Base-by-base conservation (phyloP, 2,888 invertebrate species). In the Coremacera marginata region DNA sequence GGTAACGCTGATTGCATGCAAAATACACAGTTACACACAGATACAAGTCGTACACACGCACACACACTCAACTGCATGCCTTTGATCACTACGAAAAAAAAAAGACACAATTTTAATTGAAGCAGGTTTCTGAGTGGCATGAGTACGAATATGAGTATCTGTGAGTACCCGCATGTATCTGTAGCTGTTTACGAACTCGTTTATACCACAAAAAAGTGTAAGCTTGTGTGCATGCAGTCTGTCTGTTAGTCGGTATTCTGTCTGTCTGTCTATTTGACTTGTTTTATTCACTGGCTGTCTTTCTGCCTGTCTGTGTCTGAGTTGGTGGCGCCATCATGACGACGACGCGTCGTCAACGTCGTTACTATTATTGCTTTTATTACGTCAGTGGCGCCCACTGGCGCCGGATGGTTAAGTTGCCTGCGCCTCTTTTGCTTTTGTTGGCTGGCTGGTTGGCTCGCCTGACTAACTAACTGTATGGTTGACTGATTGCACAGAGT, bases 361-460 rank as follows among this genome's bases (percentile, higher is more conserved):
- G 85, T 85, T 88, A 86, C 86, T 86, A 85, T 85, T 88, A 86
- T 88, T 88, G 86, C 84, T 88, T 88, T 88, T 87, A 89, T 89
- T 88, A 89, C 88, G 88, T 89, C 89, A 88, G 88, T 88, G 88
- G 89, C 88, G 89, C 88, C 88, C 88, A 87, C 86, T 86, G 88
- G 88, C 88, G 87, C 87, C 88, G 84, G 84, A 80, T 81, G 80
- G 79, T 81, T 81, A 80, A 82, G 79, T 75, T 83, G 81, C 82
- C 81, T 79, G 79, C 81, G 80, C 79, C 79, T 80, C 78, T 80
- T 80, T 79, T 80, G 80, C 80, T 80, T 81, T 81, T 86, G 76
- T 77, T 78, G 74, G 75, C 71, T 80, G 67, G 70, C 52, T 57
- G 77, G 83, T 84, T 55, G 52, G 44, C 22, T 57, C 70, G 51